phyloP scores from a whole-genome alignment of 2,888 invertebrate genomes.

The Andrena camellia region DNA sequence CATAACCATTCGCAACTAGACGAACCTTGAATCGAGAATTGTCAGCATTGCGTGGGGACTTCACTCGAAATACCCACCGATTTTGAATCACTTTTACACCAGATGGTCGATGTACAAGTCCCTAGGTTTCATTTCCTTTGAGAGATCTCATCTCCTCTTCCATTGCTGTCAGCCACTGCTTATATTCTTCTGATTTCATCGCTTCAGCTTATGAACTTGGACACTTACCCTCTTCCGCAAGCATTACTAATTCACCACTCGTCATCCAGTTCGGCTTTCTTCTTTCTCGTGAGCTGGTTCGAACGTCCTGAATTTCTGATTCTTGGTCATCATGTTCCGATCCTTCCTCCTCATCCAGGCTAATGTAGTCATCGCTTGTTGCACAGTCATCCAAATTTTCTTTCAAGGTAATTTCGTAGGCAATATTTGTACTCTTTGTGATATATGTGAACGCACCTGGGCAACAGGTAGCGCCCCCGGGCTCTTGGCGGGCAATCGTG shows the following conservation, averaged over 20 bases:
- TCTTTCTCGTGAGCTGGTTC: too few relatives aligned
- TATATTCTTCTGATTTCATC: conserved; percentile 8
- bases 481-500: too few relatives aligned
- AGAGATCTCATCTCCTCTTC: conserved; percentile 38
- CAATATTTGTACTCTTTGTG: too few relatives aligned
- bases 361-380: too few relatives aligned
- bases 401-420: too few relatives aligned
- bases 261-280: neutral
- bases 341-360: too few relatives aligned
- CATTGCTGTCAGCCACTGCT: conserved; percentile 29
- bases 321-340: too few relatives aligned
- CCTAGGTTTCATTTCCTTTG: conserved; percentile 47
- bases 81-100: conserved; percentile 31
- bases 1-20: conserved; percentile 1
- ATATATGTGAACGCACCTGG: too few relatives aligned
- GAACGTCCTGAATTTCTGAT: too few relatives aligned
- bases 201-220: conserved; percentile 23
- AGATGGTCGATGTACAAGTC: conserved; percentile 33
- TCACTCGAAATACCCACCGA: conserved; percentile 43
- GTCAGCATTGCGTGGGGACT: conserved; percentile 9
- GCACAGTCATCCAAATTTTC: neutral
- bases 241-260: neutral
- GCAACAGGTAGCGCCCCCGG: too few relatives aligned
- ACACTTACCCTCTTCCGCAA: too few relatives aligned
- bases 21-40: conserved; percentile 47